Conservation (phyloP, 2,888 invertebrate genomes). For the Euzophera pinguis region DNA sequence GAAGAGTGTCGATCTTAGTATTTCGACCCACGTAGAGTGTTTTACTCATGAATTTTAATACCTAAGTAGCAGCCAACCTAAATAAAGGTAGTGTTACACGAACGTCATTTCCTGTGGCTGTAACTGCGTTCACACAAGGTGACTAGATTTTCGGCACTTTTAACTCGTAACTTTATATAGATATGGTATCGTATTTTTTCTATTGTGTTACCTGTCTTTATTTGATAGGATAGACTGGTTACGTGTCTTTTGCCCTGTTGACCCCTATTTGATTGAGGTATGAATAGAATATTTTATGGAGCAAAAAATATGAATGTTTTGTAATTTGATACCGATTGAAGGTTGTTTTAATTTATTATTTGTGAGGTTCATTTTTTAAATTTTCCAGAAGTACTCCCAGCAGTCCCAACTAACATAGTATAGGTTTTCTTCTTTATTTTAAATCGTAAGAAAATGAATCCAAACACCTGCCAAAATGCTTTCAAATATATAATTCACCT, state of each 20-base stretch:
- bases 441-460: too few species aligned
- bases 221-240: neutral
- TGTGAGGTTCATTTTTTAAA: too few species aligned
- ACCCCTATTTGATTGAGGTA: neutral
- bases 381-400: too few species aligned
- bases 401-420: too few species aligned
- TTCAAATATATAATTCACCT: neutral
- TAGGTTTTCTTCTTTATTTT: too few species aligned
- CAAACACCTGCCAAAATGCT: too few species aligned
- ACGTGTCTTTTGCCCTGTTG: neutral
- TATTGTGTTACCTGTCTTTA: slow-evolving; percentile 4
- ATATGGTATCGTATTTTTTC: slow-evolving; percentile 22
- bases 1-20: too few species aligned
- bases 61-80: neutral
- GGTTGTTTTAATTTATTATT: too few species aligned
- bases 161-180: slow-evolving; percentile 14
- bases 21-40: too few species aligned
- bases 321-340: neutral
- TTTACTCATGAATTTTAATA: neutral
- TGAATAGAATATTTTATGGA: neutral
- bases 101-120: neutral
- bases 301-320: neutral
- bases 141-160: slow-evolving; percentile 1
- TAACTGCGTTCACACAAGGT: neutral
- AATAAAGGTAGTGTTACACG: slow-evolving; percentile 1